These are phyloP conservation scores for Perodicticus potto DNA, from an alignment of 2,797 vertebrate genomes.

Conservation along the genomic window DNA sequence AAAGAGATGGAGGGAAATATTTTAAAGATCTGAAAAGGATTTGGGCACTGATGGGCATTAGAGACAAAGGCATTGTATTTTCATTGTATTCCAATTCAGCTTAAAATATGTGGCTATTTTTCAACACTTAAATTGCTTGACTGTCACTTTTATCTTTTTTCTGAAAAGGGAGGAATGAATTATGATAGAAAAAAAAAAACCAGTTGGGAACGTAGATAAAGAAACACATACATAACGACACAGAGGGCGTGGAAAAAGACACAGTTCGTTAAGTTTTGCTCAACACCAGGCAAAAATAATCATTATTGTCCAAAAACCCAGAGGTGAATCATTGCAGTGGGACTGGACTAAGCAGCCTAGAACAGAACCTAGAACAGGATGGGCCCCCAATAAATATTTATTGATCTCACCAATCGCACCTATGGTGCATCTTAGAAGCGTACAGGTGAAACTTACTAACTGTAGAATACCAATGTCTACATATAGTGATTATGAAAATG, in stretches of 20 bases:
- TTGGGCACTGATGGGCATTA: background rate
- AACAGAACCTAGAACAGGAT: background rate
- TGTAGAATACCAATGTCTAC: too few relatives aligned
- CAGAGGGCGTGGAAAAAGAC: background rate
- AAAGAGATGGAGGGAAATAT: background rate
- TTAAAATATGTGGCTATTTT: background rate
- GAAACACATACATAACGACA: background rate
- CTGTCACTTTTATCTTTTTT: background rate
- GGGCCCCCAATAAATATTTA: background rate
- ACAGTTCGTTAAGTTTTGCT: background rate
- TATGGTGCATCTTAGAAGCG: too few relatives aligned
- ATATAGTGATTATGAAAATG: too few relatives aligned
- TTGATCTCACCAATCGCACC: too few relatives aligned
- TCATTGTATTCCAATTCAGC: background rate
- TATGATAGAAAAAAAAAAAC: background rate
- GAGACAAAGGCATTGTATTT: background rate
- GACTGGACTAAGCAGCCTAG: background rate
- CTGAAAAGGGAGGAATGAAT: background rate
- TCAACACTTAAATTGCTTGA: background rate
- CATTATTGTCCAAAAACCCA: background rate
- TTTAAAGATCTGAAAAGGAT: background rate
- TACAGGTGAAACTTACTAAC: too few relatives aligned
- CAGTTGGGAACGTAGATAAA: background rate
- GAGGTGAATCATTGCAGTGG: background rate
- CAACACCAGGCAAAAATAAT: background rate